Evolutionary conservation across 2,888 invertebrate species (phyloP).

Genomic region (Cheilosia grossa): DNA sequence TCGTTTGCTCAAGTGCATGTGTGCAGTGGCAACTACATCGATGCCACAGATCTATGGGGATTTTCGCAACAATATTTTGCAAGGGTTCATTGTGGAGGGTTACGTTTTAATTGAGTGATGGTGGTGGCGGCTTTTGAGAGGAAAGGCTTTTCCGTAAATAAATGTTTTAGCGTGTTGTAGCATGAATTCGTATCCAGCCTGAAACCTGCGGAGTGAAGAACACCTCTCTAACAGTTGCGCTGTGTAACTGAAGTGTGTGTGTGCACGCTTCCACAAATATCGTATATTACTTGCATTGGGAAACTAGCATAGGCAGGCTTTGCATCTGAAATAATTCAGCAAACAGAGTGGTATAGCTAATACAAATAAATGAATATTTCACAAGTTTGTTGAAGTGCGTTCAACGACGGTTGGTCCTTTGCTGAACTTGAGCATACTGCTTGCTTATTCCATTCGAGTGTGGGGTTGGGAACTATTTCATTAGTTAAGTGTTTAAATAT

Average conservation of each 20-base stretch:
- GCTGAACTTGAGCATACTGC: neutral
- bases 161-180: constrained; percentile 1
- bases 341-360: neutral
- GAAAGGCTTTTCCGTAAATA: neutral
- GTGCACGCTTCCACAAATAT: neutral
- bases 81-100: constrained; percentile 42
- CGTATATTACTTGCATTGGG: neutral
- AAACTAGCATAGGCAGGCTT: neutral
- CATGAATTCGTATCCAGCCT: neutral
- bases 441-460: no score
- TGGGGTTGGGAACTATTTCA: no score
- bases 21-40: neutral
- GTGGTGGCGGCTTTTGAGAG: constrained; percentile 1
- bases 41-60: constrained; percentile 10
- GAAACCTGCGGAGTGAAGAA: neutral
- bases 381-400: neutral
- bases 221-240: constrained; percentile 5
- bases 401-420: neutral
- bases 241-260: constrained; percentile 5
- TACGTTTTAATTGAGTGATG: constrained; percentile 53
- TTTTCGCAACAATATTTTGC: constrained; percentile 23
- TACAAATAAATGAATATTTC: neutral
- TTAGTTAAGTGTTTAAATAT: no score
- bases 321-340: neutral
- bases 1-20: constrained; percentile 1